phyloP scores from a whole-genome alignment of 2,888 invertebrate genomes.

The Priocnemis perturbator region DNA sequence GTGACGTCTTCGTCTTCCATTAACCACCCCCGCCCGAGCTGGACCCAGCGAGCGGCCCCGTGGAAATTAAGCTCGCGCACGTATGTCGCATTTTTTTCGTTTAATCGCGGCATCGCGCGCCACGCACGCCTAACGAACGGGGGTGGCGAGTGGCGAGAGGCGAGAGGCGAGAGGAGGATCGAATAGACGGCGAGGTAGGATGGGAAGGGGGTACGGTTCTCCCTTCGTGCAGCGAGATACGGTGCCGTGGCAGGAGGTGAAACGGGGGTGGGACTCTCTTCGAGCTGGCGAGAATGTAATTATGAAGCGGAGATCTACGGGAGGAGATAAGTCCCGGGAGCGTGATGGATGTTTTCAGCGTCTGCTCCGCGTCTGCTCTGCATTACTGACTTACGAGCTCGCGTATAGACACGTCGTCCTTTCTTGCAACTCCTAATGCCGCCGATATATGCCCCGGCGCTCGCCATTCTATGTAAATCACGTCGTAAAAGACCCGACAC shows the following conservation, averaged over 20 bases:
- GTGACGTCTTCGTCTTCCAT: too few relatives aligned
- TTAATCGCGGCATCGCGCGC: slow-evolving; percentile 30
- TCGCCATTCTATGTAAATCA: slow-evolving; percentile 72
- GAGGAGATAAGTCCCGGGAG: slow-evolving; percentile 69
- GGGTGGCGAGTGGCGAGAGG: too few relatives aligned
- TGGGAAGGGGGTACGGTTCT: slow-evolving; percentile 20
- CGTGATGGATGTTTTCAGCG: slow-evolving; percentile 75
- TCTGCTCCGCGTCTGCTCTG: slow-evolving; percentile 73
- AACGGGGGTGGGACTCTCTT: slow-evolving; percentile 36
- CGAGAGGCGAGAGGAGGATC: slow-evolving; percentile 26
- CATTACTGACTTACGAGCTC: slow-evolving; percentile 70
- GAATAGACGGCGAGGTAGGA: slow-evolving; percentile 12
- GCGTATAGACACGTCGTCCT: slow-evolving; percentile 53
- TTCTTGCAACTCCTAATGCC: slow-evolving; percentile 47
- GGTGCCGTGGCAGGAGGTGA: slow-evolving; percentile 21
- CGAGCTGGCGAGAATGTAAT: slow-evolving; percentile 71
- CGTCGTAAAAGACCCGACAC: slow-evolving; percentile 69
- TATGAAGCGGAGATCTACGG: slow-evolving; percentile 73
- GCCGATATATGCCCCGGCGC: slow-evolving; percentile 58
- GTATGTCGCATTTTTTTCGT: slow-evolving; percentile 49
- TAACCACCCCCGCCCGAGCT: too few relatives aligned
- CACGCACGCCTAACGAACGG: slow-evolving; percentile 31
- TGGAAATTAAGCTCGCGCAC: slow-evolving; percentile 21
- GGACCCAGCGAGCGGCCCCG: too few relatives aligned
- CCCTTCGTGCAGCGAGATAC: slow-evolving; percentile 19